Conservation (phyloP, 1,140 invertebrate species). For the Cydia fagiglandana region DNA sequence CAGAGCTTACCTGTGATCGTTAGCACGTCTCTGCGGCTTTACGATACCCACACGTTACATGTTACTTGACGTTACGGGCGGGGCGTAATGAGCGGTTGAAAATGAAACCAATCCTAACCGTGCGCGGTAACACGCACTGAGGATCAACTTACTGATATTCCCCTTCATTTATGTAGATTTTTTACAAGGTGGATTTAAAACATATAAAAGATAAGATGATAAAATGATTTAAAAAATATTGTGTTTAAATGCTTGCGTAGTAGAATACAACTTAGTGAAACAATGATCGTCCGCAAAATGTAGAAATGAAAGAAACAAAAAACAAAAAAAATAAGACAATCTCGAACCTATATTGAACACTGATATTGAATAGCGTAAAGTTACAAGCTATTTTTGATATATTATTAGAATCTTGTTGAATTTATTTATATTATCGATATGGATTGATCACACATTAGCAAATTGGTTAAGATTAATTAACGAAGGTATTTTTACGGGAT, state of each 20-base stretch:
- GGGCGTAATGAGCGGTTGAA: not conserved
- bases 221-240: too few species aligned
- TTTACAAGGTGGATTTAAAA: not conserved
- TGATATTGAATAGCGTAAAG: not conserved
- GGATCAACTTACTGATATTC: not conserved
- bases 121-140: not conserved
- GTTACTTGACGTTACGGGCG: not conserved
- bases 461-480: too few species aligned
- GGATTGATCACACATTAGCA: too few species aligned
- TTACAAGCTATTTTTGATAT: not conserved
- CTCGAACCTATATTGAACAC: not conserved
- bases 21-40: not conserved
- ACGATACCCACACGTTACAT: not conserved
- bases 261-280: too few species aligned
- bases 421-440: too few species aligned
- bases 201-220: too few species aligned
- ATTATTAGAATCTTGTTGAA: not conserved
- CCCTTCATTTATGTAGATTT: not conserved
- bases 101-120: slow-evolving; percentile 1
- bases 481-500: too few species aligned
- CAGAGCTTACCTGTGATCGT: slow-evolving; percentile 1
- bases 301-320: not conserved
- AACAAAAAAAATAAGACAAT: not conserved
- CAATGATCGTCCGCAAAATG: too few species aligned
- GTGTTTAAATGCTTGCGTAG: too few species aligned